A percentile compares a stretch with the other conserved stretches of the same genome.
These are phyloP conservation scores for Stegostoma tigrinum DNA, from an alignment of 2,113 vertebrate species.

Conservation along the genomic window DNA sequence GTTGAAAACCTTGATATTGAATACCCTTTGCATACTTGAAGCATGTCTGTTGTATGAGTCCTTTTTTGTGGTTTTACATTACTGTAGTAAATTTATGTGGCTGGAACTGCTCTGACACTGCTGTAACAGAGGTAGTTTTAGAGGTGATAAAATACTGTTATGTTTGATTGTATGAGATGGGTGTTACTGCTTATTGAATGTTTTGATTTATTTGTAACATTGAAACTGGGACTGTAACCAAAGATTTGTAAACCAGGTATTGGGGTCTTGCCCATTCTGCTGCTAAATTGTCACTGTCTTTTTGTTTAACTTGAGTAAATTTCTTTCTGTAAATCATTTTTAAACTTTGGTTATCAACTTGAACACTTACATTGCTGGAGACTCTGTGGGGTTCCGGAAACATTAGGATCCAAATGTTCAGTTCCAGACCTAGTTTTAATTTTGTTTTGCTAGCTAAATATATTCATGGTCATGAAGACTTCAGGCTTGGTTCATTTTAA, in stretches of 20 bases:
- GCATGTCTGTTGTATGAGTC: not conserved
- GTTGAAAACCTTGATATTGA: not conserved
- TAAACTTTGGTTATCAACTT: not conserved
- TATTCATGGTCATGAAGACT: not conserved
- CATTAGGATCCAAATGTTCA: not conserved
- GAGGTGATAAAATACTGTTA: not conserved
- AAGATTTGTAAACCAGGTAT: not conserved
- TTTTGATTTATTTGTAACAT: not conserved
- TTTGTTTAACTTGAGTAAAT: not conserved
- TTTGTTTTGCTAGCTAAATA: not conserved
- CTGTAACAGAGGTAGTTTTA: not conserved
- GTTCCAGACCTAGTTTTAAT: not conserved
- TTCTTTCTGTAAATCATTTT: not conserved
- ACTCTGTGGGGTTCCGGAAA: not conserved
- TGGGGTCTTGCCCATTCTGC: not conserved
- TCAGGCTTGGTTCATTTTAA: not conserved
- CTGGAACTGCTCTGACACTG: not conserved
- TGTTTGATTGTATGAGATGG: not conserved
- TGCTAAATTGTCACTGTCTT: not conserved
- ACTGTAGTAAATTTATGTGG: not conserved
- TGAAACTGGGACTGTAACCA: not conserved
- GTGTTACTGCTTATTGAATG: not conserved
- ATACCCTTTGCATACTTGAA: not conserved
- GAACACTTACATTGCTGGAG: not conserved
- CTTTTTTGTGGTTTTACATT: not conserved